phyloP scores from a whole-genome alignment of 2,888 invertebrate species.

The Hypomecis punctinalis region DNA sequence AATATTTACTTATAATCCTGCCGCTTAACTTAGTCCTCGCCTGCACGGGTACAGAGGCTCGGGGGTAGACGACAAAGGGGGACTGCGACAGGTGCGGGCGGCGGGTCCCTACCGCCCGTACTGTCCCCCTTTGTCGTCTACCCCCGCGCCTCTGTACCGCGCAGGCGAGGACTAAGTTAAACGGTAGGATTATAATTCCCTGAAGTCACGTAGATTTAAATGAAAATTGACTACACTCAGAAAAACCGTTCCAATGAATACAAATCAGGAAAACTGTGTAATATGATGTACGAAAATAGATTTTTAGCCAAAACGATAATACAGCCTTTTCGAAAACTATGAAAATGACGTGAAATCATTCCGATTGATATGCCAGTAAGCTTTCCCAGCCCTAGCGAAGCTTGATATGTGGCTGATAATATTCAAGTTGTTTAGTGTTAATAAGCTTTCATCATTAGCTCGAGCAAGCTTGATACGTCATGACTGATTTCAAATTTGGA shows the following conservation, averaged over 20 bases:
- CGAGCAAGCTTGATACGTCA: conserved; percentile 8
- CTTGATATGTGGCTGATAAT: conserved; percentile 6
- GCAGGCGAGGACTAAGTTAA: too few relatives aligned
- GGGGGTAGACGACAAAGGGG: too few relatives aligned
- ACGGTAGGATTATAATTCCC: too few relatives aligned
- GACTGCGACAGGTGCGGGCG: too few relatives aligned
- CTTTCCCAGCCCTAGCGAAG: conserved; percentile 10
- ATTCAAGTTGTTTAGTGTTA: conserved; percentile 10
- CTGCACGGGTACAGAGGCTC: too few relatives aligned
- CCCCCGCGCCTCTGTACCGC: too few relatives aligned
- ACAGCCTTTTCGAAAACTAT: conserved; percentile 5
- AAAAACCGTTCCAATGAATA: not conserved
- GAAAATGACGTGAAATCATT: conserved; percentile 4
- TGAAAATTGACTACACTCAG: conserved; percentile 2
- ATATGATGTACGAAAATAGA: not conserved
- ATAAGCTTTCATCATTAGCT: conserved; percentile 18
- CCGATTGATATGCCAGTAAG: conserved; percentile 5
- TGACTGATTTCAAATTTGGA: not conserved
- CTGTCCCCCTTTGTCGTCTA: too few relatives aligned
- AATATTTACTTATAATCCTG: not conserved
- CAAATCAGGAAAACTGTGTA: not conserved
- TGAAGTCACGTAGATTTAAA: not conserved
- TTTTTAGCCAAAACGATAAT: not conserved
- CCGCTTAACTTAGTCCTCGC: too few relatives aligned
- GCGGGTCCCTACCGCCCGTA: too few relatives aligned